Evolutionary conservation across 2,797 vertebrate genomes (phyloP).

Genomic region (Emydoidea blandingii): DNA sequence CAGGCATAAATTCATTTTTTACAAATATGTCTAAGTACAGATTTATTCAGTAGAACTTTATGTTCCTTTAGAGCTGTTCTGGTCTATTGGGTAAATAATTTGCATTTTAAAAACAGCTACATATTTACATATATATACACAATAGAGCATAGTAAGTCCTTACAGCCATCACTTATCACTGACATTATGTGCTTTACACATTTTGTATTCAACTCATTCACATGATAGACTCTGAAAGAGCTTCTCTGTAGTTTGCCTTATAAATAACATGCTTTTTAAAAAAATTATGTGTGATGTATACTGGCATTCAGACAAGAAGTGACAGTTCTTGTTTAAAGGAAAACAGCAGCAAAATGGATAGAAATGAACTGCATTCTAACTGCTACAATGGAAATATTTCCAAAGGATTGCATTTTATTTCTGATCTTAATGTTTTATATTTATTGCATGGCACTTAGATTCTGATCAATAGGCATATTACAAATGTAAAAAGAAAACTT

Average conservation of each 20-base stretch:
- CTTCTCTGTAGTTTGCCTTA: background rate
- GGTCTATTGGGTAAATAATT: background rate
- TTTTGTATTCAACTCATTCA: constrained; percentile 23
- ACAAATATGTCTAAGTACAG: background rate
- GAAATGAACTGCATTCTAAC: background rate
- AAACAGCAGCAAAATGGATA: background rate
- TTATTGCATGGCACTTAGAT: background rate
- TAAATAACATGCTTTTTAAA: background rate
- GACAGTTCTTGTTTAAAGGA: background rate
- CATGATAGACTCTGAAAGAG: background rate
- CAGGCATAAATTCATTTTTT: background rate
- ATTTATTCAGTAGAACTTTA: background rate
- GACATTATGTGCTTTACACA: background rate
- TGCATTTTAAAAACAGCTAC: background rate
- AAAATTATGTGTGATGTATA: background rate
- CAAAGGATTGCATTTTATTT: constrained; percentile 6
- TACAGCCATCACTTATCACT: background rate
- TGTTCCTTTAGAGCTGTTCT: background rate
- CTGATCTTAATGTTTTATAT: background rate
- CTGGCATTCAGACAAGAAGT: background rate
- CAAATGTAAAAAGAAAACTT: background rate
- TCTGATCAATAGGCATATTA: background rate
- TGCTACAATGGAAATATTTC: background rate
- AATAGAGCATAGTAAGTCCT: background rate
- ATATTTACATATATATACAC: background rate